Conservation (phyloP, 2,113 vertebrate genomes). For the Scomber colias region DNA sequence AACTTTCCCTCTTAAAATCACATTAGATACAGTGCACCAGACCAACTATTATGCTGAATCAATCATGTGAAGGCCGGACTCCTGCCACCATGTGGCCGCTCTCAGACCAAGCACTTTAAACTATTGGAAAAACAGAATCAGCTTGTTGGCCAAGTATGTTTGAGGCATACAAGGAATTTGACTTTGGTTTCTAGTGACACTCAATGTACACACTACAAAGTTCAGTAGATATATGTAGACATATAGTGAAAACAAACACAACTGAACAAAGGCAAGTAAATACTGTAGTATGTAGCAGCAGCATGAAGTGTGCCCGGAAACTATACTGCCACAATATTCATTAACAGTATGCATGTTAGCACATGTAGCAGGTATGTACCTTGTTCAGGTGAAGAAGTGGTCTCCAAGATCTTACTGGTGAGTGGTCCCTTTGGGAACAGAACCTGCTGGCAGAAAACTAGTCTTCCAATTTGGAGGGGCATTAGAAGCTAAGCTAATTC, state of each 20-base stretch:
- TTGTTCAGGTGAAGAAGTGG: not conserved
- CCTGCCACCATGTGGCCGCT: conserved; percentile 7
- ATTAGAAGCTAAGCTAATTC: not conserved
- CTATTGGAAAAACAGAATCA: too few relatives aligned
- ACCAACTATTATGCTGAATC: not conserved
- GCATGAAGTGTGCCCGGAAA: too few relatives aligned
- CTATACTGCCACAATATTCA: not conserved
- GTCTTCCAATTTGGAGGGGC: not conserved
- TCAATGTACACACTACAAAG: too few relatives aligned
- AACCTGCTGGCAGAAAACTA: not conserved
- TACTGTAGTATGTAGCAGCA: too few relatives aligned
- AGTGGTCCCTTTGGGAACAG: not conserved
- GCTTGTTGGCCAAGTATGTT: too few relatives aligned
- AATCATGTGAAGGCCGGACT: too few relatives aligned
- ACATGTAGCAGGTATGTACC: not conserved
- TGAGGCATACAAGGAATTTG: too few relatives aligned
- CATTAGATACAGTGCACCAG: not conserved
- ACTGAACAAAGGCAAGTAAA: too few relatives aligned
- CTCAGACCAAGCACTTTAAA: too few relatives aligned
- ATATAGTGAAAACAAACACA: too few relatives aligned
- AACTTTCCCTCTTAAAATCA: not conserved
- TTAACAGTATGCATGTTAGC: not conserved
- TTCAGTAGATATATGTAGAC: too few relatives aligned
- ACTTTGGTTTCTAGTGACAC: too few relatives aligned
- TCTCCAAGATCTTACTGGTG: not conserved